Conservation (phyloP, 2,113 vertebrate species). For the Xyrauchen texanus region DNA sequence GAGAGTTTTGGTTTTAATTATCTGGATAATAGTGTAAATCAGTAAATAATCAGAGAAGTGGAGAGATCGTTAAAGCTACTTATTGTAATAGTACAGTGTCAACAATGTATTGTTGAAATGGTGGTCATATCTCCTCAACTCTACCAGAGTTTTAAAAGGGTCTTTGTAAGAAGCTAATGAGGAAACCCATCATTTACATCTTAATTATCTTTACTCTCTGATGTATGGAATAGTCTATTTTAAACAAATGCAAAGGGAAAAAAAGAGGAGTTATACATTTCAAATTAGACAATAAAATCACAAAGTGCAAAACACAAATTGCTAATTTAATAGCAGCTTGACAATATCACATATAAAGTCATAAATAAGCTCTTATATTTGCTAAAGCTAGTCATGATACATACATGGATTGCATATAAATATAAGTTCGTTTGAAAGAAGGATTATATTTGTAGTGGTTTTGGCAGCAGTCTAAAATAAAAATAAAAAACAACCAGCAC, state of each 20-base stretch:
- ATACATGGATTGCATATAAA: too few species aligned
- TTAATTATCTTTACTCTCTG: neutral
- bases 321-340: too few species aligned
- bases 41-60: constrained; percentile 44
- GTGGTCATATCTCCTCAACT: neutral
- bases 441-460: too few species aligned
- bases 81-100: constrained; percentile 6
- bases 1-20: neutral
- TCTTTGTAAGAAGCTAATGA: neutral
- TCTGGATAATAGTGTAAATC: constrained; percentile 19
- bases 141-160: neutral
- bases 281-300: too few species aligned
- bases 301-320: too few species aligned
- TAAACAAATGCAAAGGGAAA: too few species aligned
- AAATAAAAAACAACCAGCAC: neutral
- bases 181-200: neutral
- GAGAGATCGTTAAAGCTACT: constrained; percentile 19
- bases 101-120: neutral
- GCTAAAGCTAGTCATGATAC: too few species aligned
- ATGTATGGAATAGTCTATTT: too few species aligned
- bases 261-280: too few species aligned
- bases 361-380: too few species aligned
- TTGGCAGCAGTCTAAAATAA: neutral
- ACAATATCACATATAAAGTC: too few species aligned
- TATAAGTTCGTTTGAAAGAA: too few species aligned